These are phyloP conservation scores for Noctua fimbriata DNA, from an alignment of 2,888 invertebrate species.

Conservation along the genomic window DNA sequence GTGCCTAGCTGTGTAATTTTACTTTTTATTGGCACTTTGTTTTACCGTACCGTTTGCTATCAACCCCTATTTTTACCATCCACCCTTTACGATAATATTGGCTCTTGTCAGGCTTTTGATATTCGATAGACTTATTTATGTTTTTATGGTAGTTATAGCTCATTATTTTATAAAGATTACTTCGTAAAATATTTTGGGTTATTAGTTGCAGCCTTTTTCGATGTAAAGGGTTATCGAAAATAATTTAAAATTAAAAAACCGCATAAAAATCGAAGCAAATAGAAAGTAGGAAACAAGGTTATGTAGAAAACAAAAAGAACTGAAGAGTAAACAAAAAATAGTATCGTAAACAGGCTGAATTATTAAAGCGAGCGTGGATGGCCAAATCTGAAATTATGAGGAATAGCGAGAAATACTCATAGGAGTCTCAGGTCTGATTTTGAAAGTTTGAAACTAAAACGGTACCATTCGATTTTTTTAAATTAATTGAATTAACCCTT, in stretches of 20 bases:
- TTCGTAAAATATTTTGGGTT: neutral
- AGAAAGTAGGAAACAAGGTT: too few relatives aligned
- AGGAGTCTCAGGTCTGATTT: too few relatives aligned
- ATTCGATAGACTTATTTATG: conserved; percentile 43
- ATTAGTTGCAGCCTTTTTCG: neutral
- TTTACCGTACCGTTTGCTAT: conserved; percentile 50
- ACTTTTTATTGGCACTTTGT: conserved; percentile 70
- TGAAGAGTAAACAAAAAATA: too few relatives aligned
- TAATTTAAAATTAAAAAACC: too few relatives aligned
- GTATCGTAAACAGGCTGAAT: neutral
- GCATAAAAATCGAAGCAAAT: too few relatives aligned
- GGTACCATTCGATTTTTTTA: too few relatives aligned
- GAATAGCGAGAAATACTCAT: too few relatives aligned
- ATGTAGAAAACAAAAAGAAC: too few relatives aligned
- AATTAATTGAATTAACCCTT: neutral
- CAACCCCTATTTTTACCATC: conserved; percentile 49
- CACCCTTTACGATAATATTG: conserved; percentile 61
- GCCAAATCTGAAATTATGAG: neutral
- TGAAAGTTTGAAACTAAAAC: neutral
- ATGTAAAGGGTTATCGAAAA: neutral
- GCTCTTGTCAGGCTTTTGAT: conserved; percentile 43
- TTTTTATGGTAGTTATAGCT: neutral
- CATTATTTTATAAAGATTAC: neutral
- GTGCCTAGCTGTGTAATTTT: conserved; percentile 63
- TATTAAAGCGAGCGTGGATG: neutral